These are phyloP conservation scores for Orthosia cruda DNA, from an alignment of 2,888 invertebrate genomes.

Conservation along the genomic window DNA sequence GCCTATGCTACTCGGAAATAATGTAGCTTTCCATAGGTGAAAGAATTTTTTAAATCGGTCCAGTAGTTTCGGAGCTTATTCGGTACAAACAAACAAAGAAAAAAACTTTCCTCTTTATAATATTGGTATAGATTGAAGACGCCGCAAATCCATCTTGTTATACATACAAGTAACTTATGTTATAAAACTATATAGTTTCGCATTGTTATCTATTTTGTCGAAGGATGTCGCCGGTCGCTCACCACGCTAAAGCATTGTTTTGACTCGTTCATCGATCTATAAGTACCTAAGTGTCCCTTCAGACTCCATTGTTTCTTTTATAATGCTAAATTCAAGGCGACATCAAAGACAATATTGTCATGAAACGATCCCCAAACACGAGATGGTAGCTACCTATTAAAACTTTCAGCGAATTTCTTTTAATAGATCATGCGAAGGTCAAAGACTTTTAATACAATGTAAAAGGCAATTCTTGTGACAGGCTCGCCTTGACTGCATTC, in stretches of 20 bases:
- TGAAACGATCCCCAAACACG: conserved; percentile 55
- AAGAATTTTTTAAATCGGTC: too few relatives aligned
- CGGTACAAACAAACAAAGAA: too few relatives aligned
- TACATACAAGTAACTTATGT: not conserved
- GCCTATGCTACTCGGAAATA: too few relatives aligned
- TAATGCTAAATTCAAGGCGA: conserved; percentile 57
- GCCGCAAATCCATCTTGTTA: too few relatives aligned
- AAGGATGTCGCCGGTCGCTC: not conserved
- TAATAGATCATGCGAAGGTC: conserved; percentile 44
- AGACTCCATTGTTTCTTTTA: conserved; percentile 49
- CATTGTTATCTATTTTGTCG: conserved; percentile 18
- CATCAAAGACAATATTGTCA: conserved; percentile 36
- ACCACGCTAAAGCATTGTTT: conserved; percentile 28
- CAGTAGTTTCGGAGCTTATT: too few relatives aligned
- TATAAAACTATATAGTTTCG: not conserved
- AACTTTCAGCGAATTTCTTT: conserved; percentile 47
- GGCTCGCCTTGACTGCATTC: conserved; percentile 58
- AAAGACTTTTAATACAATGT: conserved; percentile 22
- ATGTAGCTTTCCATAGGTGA: too few relatives aligned
- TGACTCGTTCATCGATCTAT: conserved; percentile 16
- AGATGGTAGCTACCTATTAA: conserved; percentile 14
- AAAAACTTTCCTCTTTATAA: too few relatives aligned
- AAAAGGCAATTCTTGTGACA: conserved; percentile 24
- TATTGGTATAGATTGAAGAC: too few relatives aligned
- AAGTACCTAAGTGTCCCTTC: conserved; percentile 9